Evolutionary conservation across 2,888 invertebrate genomes (phyloP), one percentile per base, ranked within the genome.

Genomic region (Aricia artaxerxes): DNA sequence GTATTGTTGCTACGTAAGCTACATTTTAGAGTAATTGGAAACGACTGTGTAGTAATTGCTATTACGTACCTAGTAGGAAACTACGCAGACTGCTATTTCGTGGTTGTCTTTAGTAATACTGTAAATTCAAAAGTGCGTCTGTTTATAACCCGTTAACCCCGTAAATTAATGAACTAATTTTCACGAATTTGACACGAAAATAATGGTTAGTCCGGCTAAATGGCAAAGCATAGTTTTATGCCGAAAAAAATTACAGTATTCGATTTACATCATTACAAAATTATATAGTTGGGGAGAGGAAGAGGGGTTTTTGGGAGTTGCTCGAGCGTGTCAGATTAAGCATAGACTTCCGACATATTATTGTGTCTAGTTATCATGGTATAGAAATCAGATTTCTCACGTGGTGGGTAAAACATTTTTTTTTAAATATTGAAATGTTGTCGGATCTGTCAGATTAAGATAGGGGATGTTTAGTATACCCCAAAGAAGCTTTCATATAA

Each of bases 11-110:
- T 69, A 38, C 13, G 35, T 69, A 69, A 24, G 69, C 69, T 69
- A 69, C 69, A 69, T 69, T 69, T 69, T 69, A 69, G 69, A 38
- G 11, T 69, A 69, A 69, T 69, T 69, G 69, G 5, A 69, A 69
- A 11, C 13, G 13, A 69, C 69, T 69, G 1, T 13, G 13, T 69
- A 13, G 13, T 69, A 35, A 13, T 61, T 61, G 9, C 9, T 9
- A 49, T 2, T 24, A 24, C 24, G 24, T 24, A 24, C 24, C 9
- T 49, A 49, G n/a, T 61, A 24, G 61, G n/a, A 24, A 57, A 57
- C 11, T 57, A 57, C 0, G 57, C 57, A 13, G 53, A 53, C 13
- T 57, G 13, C 57, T 57, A 16, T 57, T 57, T 57, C 16, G 4
- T 57, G 57, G 13, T 57, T 57, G 16, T 57, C 16, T 57, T 16